Base-by-base conservation (phyloP, 2,113 vertebrate genomes). In the Oostethus manadensis region DNA sequence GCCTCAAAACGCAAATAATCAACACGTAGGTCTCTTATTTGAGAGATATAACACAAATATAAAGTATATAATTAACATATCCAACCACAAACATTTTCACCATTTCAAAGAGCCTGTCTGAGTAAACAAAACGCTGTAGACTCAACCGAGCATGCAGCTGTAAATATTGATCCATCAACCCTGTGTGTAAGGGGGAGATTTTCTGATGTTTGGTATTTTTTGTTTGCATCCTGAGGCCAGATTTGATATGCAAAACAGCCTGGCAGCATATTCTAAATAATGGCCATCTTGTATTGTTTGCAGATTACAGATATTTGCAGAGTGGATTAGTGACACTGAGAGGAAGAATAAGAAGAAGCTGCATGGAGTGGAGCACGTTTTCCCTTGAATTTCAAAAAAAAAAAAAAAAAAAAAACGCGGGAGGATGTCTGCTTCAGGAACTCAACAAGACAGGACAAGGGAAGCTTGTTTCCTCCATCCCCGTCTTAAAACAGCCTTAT, bases 371-470 rank as follows among this genome's bases (percentile, higher is more conserved):
- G 77, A 81, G 82, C 68, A 74, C 58, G 60, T 72, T 73, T 80
- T 78, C 70, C 80, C 80, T 82, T 84, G 80, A 87, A 78, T 83
- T 69, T n/a, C n/a, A n/a, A n/a, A n/a, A 82, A 35, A 35, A 35
- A 13, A 35, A 55, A 55, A 17, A 55, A 55, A 35, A 55, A 70
- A 71, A 72, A 82, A 78, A 77, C 60, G 68, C 64, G 70, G 78
- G 71, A 88, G 87, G 85, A 86, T 84, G 84, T 88, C 80, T 84
- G 86, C 82, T 77, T 78, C 80, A 79, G 73, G 76, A 81, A 83
- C 82, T 71, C 79, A 81, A 45, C 76, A 81, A 72, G 72, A 71
- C 57, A 70, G 77, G 67, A 82, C 79, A 87, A 85, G 86, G 84
- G 82, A 78, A 74, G 77, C 79, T 82, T 88, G 83, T 88, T 77